Percentiles rank a stretch among this genome's conserved stretches.
These are phyloP conservation scores for Heliconius ismenius DNA, from an alignment of 2,888 invertebrate genomes.

Conservation along the genomic window DNA sequence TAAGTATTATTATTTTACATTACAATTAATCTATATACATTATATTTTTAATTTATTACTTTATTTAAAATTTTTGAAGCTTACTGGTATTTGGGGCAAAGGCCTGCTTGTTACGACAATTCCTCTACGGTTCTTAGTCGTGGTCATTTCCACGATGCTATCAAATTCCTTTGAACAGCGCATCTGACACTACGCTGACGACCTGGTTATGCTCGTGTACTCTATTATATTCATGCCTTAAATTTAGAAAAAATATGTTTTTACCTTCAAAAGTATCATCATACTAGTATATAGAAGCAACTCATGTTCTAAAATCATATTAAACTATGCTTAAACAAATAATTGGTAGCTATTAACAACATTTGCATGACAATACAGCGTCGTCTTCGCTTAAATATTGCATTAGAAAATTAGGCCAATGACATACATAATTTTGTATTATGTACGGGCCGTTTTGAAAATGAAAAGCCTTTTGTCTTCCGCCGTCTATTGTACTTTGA, in stretches of 20 bases:
- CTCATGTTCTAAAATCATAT: too few relatives aligned
- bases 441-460: constrained; percentile 33
- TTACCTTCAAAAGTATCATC: too few relatives aligned
- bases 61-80: constrained; percentile 4
- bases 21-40: too few relatives aligned
- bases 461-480: constrained; percentile 44
- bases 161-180: constrained; percentile 1
- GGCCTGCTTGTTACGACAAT: constrained; percentile 5
- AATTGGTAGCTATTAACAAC: constrained; percentile 18
- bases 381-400: constrained; percentile 39
- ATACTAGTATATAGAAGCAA: too few relatives aligned
- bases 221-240: background rate
- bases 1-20: too few relatives aligned
- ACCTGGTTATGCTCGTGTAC: background rate
- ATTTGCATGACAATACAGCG: constrained; percentile 43
- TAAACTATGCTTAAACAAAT: background rate
- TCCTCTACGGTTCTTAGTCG: constrained; percentile 12
- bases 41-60: too few relatives aligned
- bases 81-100: background rate
- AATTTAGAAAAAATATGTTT: too few relatives aligned
- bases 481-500: constrained; percentile 42
- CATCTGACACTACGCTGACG: background rate
- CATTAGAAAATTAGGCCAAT: constrained; percentile 43
- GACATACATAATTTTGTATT: constrained; percentile 46
- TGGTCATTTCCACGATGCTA: background rate